Percentiles rank a stretch among this genome's conserved stretches.
Evolutionary conservation across 2,888 invertebrate genomes (phyloP).

Genomic region (Oscheius sp.): DNA sequence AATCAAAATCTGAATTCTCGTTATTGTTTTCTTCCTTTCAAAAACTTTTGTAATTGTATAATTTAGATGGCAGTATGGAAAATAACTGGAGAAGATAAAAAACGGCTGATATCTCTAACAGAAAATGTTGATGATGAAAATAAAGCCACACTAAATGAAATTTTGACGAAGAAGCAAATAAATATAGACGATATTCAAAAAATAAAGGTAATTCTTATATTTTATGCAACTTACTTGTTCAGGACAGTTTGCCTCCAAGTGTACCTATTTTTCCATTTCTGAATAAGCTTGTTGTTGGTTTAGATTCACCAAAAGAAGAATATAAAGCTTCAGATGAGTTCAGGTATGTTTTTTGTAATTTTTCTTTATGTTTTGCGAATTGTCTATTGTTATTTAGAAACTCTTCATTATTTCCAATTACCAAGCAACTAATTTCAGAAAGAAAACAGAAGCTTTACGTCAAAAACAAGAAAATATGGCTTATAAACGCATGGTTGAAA

Average conservation of each 20-base stretch:
- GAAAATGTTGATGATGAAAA: conserved; percentile 27
- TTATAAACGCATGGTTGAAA: conserved; percentile 48
- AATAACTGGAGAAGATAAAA: neutral
- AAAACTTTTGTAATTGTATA: too few species aligned
- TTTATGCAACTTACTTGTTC: neutral
- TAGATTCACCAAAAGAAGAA: conserved; percentile 17
- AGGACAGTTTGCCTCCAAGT: neutral
- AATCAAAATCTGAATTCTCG: too few species aligned
- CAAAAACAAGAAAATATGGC: conserved; percentile 49
- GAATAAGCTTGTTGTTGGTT: conserved; percentile 10
- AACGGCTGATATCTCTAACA: neutral
- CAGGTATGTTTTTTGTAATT: conserved; percentile 13
- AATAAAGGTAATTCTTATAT: conserved; percentile 40
- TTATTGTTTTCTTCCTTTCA: too few species aligned
- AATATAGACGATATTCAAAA: conserved; percentile 43
- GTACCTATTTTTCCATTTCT: neutral
- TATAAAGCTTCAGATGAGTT: conserved; percentile 48
- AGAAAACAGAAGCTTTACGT: conserved; percentile 46
- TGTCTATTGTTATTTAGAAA: neutral
- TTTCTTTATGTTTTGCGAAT: neutral
- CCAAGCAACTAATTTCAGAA: conserved; percentile 21
- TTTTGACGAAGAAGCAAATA: conserved; percentile 42
- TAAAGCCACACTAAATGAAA: conserved; percentile 1
- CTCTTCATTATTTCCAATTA: too few species aligned
- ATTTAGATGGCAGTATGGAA: conserved; percentile 11